Evolutionary conservation across 1,140 invertebrate genomes (phyloP), one percentile per base, ranked within the genome.

Genomic region (Arion vulgaris): DNA sequence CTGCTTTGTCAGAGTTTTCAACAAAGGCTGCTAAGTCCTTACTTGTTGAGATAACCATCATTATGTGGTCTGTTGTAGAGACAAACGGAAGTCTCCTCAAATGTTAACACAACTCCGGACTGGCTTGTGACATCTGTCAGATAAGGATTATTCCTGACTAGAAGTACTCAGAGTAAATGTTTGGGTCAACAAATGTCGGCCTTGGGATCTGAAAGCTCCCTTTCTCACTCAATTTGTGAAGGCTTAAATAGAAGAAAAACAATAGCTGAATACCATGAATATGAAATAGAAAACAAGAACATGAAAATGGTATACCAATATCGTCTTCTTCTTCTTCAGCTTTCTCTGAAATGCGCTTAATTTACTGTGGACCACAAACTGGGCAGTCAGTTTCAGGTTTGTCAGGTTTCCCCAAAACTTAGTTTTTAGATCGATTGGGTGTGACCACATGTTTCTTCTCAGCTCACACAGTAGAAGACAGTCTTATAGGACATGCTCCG

Each of bases 111-210:
- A 66, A 66, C n/a, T 66, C 5, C 2, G 62, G 28, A 11, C 62
- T 66, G n/a, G 62, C 5, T 0, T 15, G n/a, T 57, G 62, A 66
- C 28, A 66, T 32, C 62, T 66, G 28, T 28, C 62, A 66, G 51
- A 57, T 57, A 23, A 26, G 51, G 62, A 28, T 28, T 28, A 32
- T 5, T 66, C n/a, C 11, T 66, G 62, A 66, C 62, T 57, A 81
- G 51, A 81, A 81, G 39, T 73, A 81, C 51, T 81, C 80, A 28
- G 80, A 53, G 51, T 81, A 81, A 39, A 81, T 81, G 51, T 81
- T 81, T 28, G 80, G 80, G 39, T 81, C 80, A 15, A 81, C 80
- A 69, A 51, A 81, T 19, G 80, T 81, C 0, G 80, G 80, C 36
- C 80, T n/a, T 1, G 80, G 80, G 32, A 81, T 81, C 5, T 74